Base-by-base conservation (phyloP, 2,113 vertebrate genomes). In the Catharus fuscescens region DNA sequence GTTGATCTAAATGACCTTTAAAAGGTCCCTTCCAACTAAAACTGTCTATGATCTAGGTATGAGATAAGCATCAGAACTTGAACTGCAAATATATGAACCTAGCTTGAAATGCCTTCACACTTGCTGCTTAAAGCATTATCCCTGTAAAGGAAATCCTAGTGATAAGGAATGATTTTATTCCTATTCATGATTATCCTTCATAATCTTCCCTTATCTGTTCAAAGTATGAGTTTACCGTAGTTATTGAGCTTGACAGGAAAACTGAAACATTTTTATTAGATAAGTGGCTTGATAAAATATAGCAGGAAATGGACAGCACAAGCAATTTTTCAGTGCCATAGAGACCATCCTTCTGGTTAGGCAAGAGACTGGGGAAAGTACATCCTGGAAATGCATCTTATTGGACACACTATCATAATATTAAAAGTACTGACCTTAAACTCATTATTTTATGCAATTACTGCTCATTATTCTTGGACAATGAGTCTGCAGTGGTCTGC, bases 381-480 rank as follows among this genome's bases (percentile, higher is more conserved):
- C 47, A 40, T 34, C 38, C 79, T 45, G 18, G 31, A 95, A 94
- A 86, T 61, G 42, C 18, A 50, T 86, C 42, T 90, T 60, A 65
- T 48, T 77, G 66, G 72, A 80, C 47, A 71, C 10, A 12, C 48
- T 81, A 83, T 29, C 80, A 59, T 90, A 88, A 31, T 59, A 74
- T 53, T 92, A 88, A 78, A 79, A 91, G 56, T 60, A 86, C 28
- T 69, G 54, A 72, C 64, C 12, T 47, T 48, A 84, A 80, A 23
- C 9, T 73, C 76, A 88, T 81, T 85, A 74, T 72, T 93, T 77
- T 61, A 80, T 84, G 42, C 42, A 92, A 80, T 84, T 89, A 59
- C 38, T 19, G 5, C 20, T 47, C 56, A 59, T 91, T 91, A 83
- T 73, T 86, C 60, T 83, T 44, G n/a, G 53, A 79, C 12, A 52